Percentiles rank a stretch among this genome's conserved stretches.
Evolutionary conservation across 2,113 vertebrate species (phyloP).

Genomic region (Rhinogobius similis): DNA sequence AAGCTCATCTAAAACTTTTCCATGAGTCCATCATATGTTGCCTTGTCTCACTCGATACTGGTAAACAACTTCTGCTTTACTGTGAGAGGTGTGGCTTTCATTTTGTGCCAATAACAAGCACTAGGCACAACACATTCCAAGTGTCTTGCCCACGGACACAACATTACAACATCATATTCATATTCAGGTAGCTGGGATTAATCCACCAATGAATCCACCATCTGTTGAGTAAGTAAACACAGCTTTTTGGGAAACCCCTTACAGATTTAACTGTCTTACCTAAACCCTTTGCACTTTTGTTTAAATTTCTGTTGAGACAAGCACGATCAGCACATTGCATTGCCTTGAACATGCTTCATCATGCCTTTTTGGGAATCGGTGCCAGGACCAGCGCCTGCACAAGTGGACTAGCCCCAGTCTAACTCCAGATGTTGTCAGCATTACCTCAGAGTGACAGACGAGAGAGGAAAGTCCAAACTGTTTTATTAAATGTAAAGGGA

Average conservation of each 20-base stretch:
- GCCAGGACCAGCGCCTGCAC: slow-evolving; percentile 28
- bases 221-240: not conserved
- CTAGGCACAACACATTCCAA: not conserved
- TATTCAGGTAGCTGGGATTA: not conserved
- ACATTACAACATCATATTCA: not conserved
- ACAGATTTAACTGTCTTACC: not conserved
- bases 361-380: not conserved
- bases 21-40: too few relatives aligned
- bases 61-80: not conserved
- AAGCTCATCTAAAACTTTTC: too few relatives aligned
- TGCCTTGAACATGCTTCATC: not conserved
- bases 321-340: not conserved
- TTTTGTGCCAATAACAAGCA: not conserved
- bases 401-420: slow-evolving; percentile 6
- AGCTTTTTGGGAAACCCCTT: not conserved
- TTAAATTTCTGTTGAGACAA: not conserved
- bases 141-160: not conserved
- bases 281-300: not conserved
- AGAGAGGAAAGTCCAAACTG: slow-evolving; percentile 10
- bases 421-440: slow-evolving; percentile 53
- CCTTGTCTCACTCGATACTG: too few relatives aligned
- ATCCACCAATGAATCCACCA: not conserved
- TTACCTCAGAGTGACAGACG: slow-evolving; percentile 43
- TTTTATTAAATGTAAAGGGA: slow-evolving; percentile 3
- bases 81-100: not conserved